phyloP scores from a whole-genome alignment of 1,140 invertebrate species.

The Zaprionus davidi region DNA sequence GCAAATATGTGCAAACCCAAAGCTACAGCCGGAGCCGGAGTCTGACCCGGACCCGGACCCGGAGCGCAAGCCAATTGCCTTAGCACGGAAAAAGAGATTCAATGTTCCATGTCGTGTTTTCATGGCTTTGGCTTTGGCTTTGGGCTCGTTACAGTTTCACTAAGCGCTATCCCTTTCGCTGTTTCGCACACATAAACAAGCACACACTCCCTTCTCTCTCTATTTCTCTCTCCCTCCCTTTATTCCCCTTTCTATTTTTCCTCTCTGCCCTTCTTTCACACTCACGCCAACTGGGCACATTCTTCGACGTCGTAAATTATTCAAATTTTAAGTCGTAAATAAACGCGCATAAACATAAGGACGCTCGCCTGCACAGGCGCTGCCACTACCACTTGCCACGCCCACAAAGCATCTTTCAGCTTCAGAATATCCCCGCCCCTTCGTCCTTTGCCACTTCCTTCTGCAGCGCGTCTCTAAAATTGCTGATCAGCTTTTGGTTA shows the following conservation, averaged over 20 bases:
- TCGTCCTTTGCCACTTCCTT: not conserved
- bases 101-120: conserved; percentile 64
- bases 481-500: conserved; percentile 25
- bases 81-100: conserved; percentile 53
- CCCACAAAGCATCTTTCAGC: conserved; percentile 44
- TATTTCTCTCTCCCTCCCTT: not conserved
- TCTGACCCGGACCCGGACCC: conserved; percentile 20
- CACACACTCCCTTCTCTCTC: not conserved
- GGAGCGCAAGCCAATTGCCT: conserved; percentile 24
- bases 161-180: conserved; percentile 34
- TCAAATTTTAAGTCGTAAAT: conserved; percentile 80
- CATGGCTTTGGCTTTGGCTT: conserved; percentile 26
- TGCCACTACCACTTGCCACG: conserved; percentile 48
- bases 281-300: conserved; percentile 7
- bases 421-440: conserved; percentile 16
- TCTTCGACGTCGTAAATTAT: conserved; percentile 72
- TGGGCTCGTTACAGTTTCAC: conserved; percentile 6
- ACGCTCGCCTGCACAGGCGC: conserved; percentile 34
- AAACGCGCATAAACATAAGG: conserved; percentile 75
- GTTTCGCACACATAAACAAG: conserved; percentile 21
- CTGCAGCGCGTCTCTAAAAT: conserved; percentile 49
- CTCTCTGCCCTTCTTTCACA: not conserved
- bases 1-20: conserved; percentile 36
- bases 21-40: conserved; percentile 12
- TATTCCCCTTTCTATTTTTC: not conserved